phyloP scores from a whole-genome alignment of 2,888 invertebrate genomes.

The Ectemnius continuus region DNA sequence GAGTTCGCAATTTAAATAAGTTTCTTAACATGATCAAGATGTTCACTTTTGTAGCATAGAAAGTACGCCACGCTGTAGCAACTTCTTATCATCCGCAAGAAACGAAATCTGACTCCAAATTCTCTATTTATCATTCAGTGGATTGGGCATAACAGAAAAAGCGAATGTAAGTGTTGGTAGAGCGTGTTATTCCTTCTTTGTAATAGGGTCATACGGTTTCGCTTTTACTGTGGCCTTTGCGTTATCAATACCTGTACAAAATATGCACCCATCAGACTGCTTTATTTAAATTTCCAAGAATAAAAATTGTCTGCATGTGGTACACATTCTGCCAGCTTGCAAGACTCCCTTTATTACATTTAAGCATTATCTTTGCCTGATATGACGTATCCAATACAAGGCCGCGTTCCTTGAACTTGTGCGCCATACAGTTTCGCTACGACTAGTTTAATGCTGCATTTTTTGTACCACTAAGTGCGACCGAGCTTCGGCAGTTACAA shows the following conservation, averaged over 20 bases:
- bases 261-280: background rate
- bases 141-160: no score
- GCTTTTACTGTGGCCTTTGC: constrained; percentile 35
- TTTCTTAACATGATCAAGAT: constrained; percentile 7
- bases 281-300: no score
- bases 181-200: constrained; percentile 28
- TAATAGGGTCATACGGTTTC: constrained; percentile 28
- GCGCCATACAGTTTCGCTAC: constrained; percentile 49
- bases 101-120: background rate
- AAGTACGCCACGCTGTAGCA: constrained; percentile 20
- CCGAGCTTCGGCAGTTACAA: constrained; percentile 27
- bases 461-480: constrained; percentile 57
- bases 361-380: constrained; percentile 5
- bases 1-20: constrained; percentile 5
- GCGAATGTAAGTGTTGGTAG: constrained; percentile 10
- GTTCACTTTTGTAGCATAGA: background rate
- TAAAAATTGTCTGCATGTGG: no score
- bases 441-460: constrained; percentile 56
- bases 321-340: constrained; percentile 13
- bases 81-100: constrained; percentile 13
- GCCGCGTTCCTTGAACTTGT: constrained; percentile 58
- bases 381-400: constrained; percentile 29
- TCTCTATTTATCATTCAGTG: background rate
- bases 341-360: constrained; percentile 38
- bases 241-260: constrained; percentile 17